phyloP scores from a whole-genome alignment of 1,140 invertebrate species.

The Platorchestia sp. region DNA sequence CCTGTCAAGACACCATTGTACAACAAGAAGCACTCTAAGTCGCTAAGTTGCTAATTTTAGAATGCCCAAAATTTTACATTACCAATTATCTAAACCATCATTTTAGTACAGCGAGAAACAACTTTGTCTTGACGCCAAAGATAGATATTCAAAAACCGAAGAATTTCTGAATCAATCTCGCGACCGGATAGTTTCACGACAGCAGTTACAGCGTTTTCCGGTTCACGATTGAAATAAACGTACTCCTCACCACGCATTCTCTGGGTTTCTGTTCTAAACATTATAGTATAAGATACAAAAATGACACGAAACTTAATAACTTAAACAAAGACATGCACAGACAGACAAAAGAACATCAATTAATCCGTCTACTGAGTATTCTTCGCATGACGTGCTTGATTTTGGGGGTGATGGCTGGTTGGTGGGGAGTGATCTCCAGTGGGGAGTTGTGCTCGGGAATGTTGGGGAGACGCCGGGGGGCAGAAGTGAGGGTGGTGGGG shows the following conservation, averaged over 20 bases:
- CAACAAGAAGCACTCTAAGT: neutral
- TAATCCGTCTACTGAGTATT: slow-evolving; percentile 15
- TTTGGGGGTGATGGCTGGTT: slow-evolving; percentile 29
- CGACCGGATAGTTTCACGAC: neutral
- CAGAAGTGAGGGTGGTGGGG: neutral
- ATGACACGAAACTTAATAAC: slow-evolving; percentile 9
- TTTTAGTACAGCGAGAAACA: neutral
- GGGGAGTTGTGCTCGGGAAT: slow-evolving; percentile 46
- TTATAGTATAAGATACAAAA: neutral
- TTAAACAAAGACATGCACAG: neutral
- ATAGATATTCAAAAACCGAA: neutral
- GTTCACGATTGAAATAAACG: neutral
- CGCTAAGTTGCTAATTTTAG: neutral
- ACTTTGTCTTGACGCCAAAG: neutral
- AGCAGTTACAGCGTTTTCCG: neutral
- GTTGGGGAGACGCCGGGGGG: neutral
- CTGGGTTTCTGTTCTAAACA: neutral
- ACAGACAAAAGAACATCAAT: neutral
- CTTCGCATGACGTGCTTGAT: slow-evolving; percentile 34
- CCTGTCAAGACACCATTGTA: neutral
- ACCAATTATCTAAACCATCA: neutral
- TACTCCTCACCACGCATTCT: neutral
- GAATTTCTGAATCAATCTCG: neutral
- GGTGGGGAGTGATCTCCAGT: slow-evolving; percentile 2
- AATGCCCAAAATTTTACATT: neutral